Evolutionary conservation across 2,797 vertebrate genomes (phyloP).

Genomic region (Melopsittacus undulatus): DNA sequence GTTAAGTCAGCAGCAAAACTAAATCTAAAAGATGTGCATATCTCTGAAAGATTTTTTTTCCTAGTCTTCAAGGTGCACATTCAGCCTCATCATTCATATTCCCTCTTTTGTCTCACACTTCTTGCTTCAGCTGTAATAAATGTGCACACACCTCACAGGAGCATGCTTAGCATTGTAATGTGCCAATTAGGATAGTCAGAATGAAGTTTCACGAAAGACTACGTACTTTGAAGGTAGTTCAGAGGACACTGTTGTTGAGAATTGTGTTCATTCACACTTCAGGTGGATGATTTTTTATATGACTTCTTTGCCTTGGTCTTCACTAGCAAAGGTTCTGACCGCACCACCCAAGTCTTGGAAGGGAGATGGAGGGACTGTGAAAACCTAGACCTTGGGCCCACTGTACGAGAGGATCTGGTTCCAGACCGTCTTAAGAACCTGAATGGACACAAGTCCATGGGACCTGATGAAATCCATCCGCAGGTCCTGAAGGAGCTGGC

Average conservation of each 20-base stretch:
- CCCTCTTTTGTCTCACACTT: not conserved
- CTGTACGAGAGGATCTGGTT: no score
- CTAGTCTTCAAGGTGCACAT: not conserved
- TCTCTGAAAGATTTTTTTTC: not conserved
- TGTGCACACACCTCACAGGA: not conserved
- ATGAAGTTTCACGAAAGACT: slow-evolving; percentile 47
- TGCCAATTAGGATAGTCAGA: not conserved
- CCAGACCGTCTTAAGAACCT: no score
- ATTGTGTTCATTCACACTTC: not conserved
- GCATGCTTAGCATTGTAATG: not conserved
- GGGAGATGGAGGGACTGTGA: no score
- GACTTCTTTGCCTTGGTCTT: no score
- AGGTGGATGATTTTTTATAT: not conserved
- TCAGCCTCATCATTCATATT: not conserved
- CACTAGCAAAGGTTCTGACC: no score
- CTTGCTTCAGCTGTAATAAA: not conserved
- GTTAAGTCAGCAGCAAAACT: not conserved
- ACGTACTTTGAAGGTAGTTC: not conserved
- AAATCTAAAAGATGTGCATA: not conserved
- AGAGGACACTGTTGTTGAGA: not conserved
- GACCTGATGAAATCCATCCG: no score
- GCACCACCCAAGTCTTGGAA: no score
- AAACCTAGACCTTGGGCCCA: no score
- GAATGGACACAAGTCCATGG: no score
- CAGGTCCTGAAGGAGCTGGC: no score